Percentiles rank a stretch among this genome's conserved stretches.
phyloP scores from a whole-genome alignment of 2,888 invertebrate genomes.

The Troilus luridus region DNA sequence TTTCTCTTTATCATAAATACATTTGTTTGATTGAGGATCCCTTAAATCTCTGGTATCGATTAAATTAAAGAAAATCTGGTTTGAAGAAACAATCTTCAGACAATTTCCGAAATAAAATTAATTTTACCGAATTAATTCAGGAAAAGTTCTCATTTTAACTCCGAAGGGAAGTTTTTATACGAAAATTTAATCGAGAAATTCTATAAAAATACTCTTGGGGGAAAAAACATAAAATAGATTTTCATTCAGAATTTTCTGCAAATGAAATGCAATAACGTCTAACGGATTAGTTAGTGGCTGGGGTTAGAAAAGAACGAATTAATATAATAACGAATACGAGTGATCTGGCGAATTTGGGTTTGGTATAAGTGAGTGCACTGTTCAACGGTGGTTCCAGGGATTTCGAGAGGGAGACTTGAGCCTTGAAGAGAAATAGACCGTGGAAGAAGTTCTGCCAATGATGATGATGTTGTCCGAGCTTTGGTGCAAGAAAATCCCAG shows the following conservation, averaged over 20 bases:
- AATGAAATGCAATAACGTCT: neutral
- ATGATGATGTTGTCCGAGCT: too few species aligned
- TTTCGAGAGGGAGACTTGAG: too few species aligned
- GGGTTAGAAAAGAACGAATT: too few species aligned
- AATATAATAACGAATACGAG: too few species aligned
- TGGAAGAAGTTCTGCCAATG: too few species aligned
- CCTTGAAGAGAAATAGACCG: too few species aligned
- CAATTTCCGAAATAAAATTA: neutral
- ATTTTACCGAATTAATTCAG: neutral
- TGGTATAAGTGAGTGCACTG: too few species aligned
- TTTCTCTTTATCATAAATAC: neutral
- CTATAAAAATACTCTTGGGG: neutral
- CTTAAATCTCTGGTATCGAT: neutral
- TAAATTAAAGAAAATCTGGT: neutral
- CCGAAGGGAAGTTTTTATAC: neutral
- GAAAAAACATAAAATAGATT: neutral
- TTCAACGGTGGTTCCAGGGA: too few species aligned
- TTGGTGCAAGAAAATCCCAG: too few species aligned
- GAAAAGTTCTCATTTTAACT: neutral
- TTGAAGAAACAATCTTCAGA: neutral
- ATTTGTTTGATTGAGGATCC: neutral
- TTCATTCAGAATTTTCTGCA: neutral
- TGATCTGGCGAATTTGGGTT: too few species aligned
- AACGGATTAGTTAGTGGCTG: constrained; percentile 10
- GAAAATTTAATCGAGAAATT: neutral